These are phyloP conservation scores for Megaleporinus macrocephalus DNA, from an alignment of 2,113 vertebrate genomes.

Conservation along the genomic window DNA sequence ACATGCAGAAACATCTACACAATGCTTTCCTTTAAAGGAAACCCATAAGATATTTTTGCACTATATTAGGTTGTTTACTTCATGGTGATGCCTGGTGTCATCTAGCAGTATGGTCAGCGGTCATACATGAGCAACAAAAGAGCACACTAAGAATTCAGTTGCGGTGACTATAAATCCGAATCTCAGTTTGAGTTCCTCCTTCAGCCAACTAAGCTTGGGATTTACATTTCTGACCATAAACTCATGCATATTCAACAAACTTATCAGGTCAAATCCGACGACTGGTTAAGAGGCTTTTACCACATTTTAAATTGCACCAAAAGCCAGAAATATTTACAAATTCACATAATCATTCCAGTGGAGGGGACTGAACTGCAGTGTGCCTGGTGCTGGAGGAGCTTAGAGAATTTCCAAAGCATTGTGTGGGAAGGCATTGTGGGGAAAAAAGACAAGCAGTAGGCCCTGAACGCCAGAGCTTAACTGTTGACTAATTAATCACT, in stretches of 20 bases:
- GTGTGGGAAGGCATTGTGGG: conserved; percentile 24
- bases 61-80: too few relatives aligned
- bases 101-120: too few relatives aligned
- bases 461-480: conserved; percentile 20
- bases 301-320: conserved; percentile 34
- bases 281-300: conserved; percentile 43
- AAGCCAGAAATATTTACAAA: conserved; percentile 44
- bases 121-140: too few relatives aligned
- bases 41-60: too few relatives aligned
- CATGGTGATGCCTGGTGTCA: too few relatives aligned
- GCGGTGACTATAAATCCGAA: too few relatives aligned
- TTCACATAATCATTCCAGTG: conserved; percentile 30
- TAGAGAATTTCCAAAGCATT: background rate
- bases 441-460: conserved; percentile 19
- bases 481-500: conserved; percentile 7
- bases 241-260: conserved; percentile 1
- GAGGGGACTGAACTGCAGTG: background rate
- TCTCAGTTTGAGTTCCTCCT: background rate
- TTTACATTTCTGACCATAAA: background rate
- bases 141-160: too few relatives aligned
- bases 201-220: background rate
- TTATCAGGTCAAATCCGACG: conserved; percentile 33
- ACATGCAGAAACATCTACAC: too few relatives aligned
- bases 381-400: conserved; percentile 21
- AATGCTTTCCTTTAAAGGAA: too few relatives aligned